Base-by-base conservation (phyloP, 2,888 invertebrate genomes). In the Temnothorax unifasciatus region DNA sequence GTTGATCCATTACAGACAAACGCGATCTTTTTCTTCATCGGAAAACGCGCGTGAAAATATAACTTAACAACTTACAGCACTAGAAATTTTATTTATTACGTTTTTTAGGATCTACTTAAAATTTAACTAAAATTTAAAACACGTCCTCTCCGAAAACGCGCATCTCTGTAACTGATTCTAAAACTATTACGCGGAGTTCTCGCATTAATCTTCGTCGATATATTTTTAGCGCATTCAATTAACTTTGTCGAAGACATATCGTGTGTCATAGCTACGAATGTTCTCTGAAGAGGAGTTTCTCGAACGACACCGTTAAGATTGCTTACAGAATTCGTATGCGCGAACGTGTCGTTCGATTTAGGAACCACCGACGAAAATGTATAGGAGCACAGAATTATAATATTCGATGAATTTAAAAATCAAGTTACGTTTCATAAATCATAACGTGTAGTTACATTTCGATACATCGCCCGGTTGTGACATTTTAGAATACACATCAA, bases 71-170 rank as follows among this genome's bases (percentile, higher is more conserved):
- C 66, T 76, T 76, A 64, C 6, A 18, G 47, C 25, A 9, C 66
- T 64, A 66, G 13, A 75, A 64, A 76, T 75, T 47, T 75, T 47
- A 29, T 66, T 64, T 75, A 75, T 76, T 64, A 66, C 34, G 11
- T 64, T 21, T 18, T 64, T 64, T 75, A 75, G 5, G 8, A n/a
- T 74, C 25, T 66, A 76, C 44, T 61, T 41, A 74, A 66, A 76
- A 50, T 76, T 76, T 76, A 76, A 34, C 18, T 76, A 76, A 69
- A 54, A 77, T 41, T 68, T 77, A 52, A 64, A 64, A 76, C 15
- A 21, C 18, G 3, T 50, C 1, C 15, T 47, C 34, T 25, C 2
- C 21, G 52, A 52, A 52, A 69, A 50, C 18, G 11, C 3, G 44
- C 54, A 41, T 76, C 6, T 74, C 29, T 64, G 9, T 61, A 50